Percentiles rank a stretch among this genome's conserved stretches.
These are phyloP conservation scores for Hypercompe scribonia DNA, from an alignment of 2,888 invertebrate genomes.

Conservation along the genomic window DNA sequence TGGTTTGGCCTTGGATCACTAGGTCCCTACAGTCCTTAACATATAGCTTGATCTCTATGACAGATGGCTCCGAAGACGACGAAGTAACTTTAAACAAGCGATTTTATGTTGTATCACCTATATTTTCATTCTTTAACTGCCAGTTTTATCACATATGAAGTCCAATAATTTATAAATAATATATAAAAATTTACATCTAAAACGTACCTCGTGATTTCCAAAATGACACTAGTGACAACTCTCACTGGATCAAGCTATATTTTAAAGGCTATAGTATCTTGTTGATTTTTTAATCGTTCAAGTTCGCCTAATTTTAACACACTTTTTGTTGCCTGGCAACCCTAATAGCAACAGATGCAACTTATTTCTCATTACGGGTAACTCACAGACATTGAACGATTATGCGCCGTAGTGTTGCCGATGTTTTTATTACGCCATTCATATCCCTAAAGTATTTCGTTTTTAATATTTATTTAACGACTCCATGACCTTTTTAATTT, in stretches of 20 bases:
- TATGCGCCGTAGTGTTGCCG: background rate
- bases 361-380: slow-evolving; percentile 46
- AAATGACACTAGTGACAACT: too few relatives aligned
- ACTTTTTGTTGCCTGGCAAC: slow-evolving; percentile 14
- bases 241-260: too few relatives aligned
- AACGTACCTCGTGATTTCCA: too few relatives aligned
- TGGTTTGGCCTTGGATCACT: background rate
- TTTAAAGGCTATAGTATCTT: background rate
- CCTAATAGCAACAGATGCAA: slow-evolving; percentile 43
- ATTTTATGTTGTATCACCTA: too few relatives aligned
- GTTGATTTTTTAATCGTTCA: background rate
- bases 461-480: background rate
- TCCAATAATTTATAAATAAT: too few relatives aligned
- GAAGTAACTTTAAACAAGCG: too few relatives aligned
- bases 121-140: too few relatives aligned
- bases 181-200: too few relatives aligned
- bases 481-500: background rate
- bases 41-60: too few relatives aligned
- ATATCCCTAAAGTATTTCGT: background rate
- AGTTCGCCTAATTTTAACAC: background rate
- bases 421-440: background rate
- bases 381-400: slow-evolving; percentile 15
- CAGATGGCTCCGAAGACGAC: too few relatives aligned
- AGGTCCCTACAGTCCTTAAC: too few relatives aligned
- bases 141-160: too few relatives aligned